Conservation (phyloP, 2,888 invertebrate species). For the Villa cingulata region DNA sequence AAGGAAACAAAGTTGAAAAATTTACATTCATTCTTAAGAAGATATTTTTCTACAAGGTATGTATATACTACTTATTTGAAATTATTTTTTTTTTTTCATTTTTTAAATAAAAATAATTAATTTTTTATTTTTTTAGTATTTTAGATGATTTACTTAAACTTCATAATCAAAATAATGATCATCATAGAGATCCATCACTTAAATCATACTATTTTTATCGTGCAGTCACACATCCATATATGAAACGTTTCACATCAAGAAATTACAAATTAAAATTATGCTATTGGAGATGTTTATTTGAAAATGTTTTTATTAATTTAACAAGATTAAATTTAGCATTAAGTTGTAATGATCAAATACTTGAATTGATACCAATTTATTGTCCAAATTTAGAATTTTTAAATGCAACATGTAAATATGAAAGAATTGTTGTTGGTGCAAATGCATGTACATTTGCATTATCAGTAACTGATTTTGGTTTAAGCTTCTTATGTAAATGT, state of each 20-base stretch:
- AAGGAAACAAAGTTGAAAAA: constrained; percentile 1
- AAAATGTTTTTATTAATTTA: constrained; percentile 11
- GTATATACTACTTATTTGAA: no score
- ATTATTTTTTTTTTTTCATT: background rate
- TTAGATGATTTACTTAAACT: constrained; percentile 11
- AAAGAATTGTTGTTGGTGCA: constrained; percentile 10
- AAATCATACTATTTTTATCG: constrained; percentile 13
- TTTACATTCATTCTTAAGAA: constrained; percentile 7
- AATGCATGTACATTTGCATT: constrained; percentile 15
- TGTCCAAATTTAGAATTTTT: constrained; percentile 14
- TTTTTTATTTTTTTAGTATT: constrained; percentile 6
- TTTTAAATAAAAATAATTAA: no score
- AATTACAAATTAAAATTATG: constrained; percentile 10
- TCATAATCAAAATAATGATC: constrained; percentile 8
- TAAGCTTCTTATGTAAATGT: constrained; percentile 12
- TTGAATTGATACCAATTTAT: constrained; percentile 12
- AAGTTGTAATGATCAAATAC: constrained; percentile 14
- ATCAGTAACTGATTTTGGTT: constrained; percentile 13
- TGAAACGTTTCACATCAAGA: constrained; percentile 10
- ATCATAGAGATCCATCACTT: constrained; percentile 2
- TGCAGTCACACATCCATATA: constrained; percentile 6
- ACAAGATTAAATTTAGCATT: constrained; percentile 13
- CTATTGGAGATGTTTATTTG: constrained; percentile 13
- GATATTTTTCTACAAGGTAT: constrained; percentile 9
- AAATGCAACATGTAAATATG: constrained; percentile 15